phyloP scores from a whole-genome alignment of 2,888 invertebrate species.

The Drosophila tanythrix region DNA sequence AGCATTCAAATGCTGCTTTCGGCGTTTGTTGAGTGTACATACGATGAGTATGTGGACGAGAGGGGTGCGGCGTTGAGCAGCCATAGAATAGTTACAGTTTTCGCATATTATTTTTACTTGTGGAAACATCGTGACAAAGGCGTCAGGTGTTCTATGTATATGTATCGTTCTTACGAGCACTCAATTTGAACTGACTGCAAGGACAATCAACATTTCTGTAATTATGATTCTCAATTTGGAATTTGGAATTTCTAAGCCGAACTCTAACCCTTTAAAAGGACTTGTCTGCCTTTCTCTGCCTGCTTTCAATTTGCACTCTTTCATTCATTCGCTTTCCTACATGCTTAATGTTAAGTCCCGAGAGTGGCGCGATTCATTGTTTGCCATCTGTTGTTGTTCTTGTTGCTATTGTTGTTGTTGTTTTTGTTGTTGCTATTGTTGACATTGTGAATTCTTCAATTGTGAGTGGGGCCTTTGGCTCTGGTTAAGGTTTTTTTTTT shows the following conservation, averaged over 20 bases:
- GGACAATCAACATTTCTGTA: constrained; percentile 44
- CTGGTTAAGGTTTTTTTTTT: constrained; percentile 18
- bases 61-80: neutral
- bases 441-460: constrained; percentile 65
- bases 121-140: constrained; percentile 25
- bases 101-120: constrained; percentile 26
- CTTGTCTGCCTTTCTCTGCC: constrained; percentile 48
- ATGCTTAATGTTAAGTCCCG: constrained; percentile 45
- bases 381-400: constrained; percentile 57
- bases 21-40: constrained; percentile 6
- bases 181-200: constrained; percentile 43
- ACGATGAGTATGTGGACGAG: neutral
- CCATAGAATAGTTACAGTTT: constrained; percentile 51
- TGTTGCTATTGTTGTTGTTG: constrained; percentile 31
- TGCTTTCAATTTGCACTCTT: constrained; percentile 26
- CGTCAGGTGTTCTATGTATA: constrained; percentile 42
- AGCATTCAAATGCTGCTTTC: constrained; percentile 45
- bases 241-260: constrained; percentile 20
- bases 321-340: constrained; percentile 22
- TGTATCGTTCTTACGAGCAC: constrained; percentile 37
- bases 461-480: constrained; percentile 62
- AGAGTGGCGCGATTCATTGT: constrained; percentile 65
- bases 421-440: constrained; percentile 49
- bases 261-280: constrained; percentile 29
- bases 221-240: constrained; percentile 45